Conservation (phyloP, 2,888 invertebrate genomes). For the Argynnis bischoffii region DNA sequence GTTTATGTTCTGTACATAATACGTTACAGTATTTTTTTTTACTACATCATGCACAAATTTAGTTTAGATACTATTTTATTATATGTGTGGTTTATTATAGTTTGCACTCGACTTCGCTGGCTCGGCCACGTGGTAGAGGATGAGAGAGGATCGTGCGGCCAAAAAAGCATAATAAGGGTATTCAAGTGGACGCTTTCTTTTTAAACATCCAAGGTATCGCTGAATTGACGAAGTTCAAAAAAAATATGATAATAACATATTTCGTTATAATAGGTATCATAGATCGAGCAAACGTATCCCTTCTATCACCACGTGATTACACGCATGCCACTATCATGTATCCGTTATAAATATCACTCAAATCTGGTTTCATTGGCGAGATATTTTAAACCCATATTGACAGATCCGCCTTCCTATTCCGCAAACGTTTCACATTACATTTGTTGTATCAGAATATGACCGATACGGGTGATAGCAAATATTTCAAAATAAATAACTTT, state of each 20-base stretch:
- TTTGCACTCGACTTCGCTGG: too few relatives aligned
- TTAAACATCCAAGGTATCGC: too few relatives aligned
- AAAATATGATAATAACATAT: background rate
- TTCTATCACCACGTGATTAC: slow-evolving; percentile 26
- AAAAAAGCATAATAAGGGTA: too few relatives aligned
- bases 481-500: slow-evolving; percentile 1
- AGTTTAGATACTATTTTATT: too few relatives aligned
- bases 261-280: background rate
- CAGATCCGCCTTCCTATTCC: slow-evolving; percentile 36
- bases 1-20: too few relatives aligned
- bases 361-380: slow-evolving; percentile 35
- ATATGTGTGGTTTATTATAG: too few relatives aligned
- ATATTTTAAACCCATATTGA: slow-evolving; percentile 31
- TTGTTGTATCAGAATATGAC: slow-evolving; percentile 22
- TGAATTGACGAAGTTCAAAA: too few relatives aligned
- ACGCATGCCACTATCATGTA: slow-evolving; percentile 24
- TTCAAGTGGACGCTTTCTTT: too few relatives aligned
- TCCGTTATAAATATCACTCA: slow-evolving; percentile 31
- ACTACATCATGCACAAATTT: too few relatives aligned
- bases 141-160: too few relatives aligned
- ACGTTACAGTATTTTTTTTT: too few relatives aligned
- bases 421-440: slow-evolving; percentile 34
- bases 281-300: slow-evolving; percentile 8
- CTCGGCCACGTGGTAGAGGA: too few relatives aligned
- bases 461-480: slow-evolving; percentile 14